Evolutionary conservation across 2,113 vertebrate species (phyloP), one percentile per base, ranked within the genome.

Genomic region (Mola mola): DNA sequence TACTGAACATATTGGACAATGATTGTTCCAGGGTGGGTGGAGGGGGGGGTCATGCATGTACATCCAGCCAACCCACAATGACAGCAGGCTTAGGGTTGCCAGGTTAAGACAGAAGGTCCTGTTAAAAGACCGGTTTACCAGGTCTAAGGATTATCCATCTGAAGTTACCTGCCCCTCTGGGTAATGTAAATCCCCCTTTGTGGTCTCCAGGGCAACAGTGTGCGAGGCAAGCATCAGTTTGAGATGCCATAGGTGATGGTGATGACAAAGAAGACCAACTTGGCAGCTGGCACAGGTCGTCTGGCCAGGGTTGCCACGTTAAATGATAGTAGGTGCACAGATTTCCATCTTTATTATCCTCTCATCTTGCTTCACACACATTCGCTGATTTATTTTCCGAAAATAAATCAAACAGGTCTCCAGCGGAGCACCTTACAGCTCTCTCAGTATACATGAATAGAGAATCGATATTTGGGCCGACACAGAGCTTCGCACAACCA

Each of bases 71-170:
- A 69, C 63, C 72, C 48, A 88, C 86, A 90, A 85, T 72, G 67
- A 71, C 53, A 72, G 82, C 67, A 4, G 58, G 75, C 74, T 63
- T 57, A 31, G 68, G 72, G 86, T 88, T 88, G 83, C 82, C 73
- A 84, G 75, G 87, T 88, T 79, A 68, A 81, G 62, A 88, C 66
- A 65, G 74, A 40, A 69, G 57, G 85, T 63, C 59, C 72, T 79
- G 73, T 80, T 74, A 87, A 83, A 61, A 88, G 88, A 92, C 92
- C 87, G 88, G 91, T 93, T 91, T 89, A 87, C 87, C 86, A 81
- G 86, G 88, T 86, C 71, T 24, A 22, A 58, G 87, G 91, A 92
- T 92, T 93, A 92, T 90, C 83, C 88, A 82, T 86, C 88, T 92
- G 89, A 86, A 70, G 85, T 92, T 93, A 91, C 92, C 87, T 47